phyloP scores from a whole-genome alignment of 1,140 invertebrate species.

The Scaptomyza hsui region DNA sequence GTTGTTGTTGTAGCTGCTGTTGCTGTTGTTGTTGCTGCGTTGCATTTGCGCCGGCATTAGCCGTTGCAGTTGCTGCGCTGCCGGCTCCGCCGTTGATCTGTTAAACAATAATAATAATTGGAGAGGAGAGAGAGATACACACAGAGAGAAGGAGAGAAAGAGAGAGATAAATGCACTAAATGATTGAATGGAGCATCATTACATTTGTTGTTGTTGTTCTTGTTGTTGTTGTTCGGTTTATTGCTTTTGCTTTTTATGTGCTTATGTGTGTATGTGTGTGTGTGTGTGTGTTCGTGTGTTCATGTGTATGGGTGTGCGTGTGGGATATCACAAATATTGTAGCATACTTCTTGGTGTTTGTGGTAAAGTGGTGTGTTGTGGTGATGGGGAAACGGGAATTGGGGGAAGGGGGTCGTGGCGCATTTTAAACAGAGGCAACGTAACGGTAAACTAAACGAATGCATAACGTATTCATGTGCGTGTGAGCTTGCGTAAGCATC shows the following conservation, averaged over 20 bases:
- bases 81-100: slow-evolving; percentile 67
- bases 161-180: slow-evolving; percentile 77
- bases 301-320: not conserved
- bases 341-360: slow-evolving; percentile 32
- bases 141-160: slow-evolving; percentile 64
- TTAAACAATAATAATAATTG: slow-evolving; percentile 72
- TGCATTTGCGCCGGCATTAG: slow-evolving; percentile 45
- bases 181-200: slow-evolving; percentile 63
- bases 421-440: slow-evolving; percentile 10
- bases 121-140: slow-evolving; percentile 66
- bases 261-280: slow-evolving; percentile 10
- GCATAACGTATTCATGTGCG: slow-evolving; percentile 5
- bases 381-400: not conserved
- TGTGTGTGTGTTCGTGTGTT: slow-evolving; percentile 5
- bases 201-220: slow-evolving; percentile 33
- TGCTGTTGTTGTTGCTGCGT: slow-evolving; percentile 55
- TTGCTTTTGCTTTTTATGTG: slow-evolving; percentile 35
- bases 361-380: not conserved
- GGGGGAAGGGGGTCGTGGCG: not conserved
- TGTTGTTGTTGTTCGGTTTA: slow-evolving; percentile 28
- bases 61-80: slow-evolving; percentile 48
- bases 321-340: slow-evolving; percentile 19
- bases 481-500: not conserved
- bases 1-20: slow-evolving; percentile 41
- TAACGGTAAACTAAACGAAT: slow-evolving; percentile 18